phyloP scores from a whole-genome alignment of 2,797 vertebrate genomes.

The Molossus alvarezi region DNA sequence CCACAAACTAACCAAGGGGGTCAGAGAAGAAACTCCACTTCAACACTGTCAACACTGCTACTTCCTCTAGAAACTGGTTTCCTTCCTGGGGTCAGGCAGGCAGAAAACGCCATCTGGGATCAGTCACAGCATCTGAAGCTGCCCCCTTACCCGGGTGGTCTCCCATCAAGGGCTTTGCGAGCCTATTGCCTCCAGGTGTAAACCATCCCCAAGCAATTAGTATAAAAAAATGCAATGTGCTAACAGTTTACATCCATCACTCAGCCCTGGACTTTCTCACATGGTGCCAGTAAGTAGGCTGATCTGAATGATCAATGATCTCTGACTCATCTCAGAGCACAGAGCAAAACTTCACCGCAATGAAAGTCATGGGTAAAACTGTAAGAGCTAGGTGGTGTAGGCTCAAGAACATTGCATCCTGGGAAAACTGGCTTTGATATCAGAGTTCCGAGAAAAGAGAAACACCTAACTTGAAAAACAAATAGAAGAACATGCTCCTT shows the following conservation, averaged over 20 bases:
- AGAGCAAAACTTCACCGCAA: not conserved
- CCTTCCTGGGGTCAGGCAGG: not conserved
- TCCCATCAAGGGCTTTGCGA: not conserved
- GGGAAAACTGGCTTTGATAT: not conserved
- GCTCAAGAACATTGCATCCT: not conserved
- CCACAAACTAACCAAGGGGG: not conserved
- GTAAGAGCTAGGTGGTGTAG: not conserved
- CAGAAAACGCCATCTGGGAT: not conserved
- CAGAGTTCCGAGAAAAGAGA: not conserved
- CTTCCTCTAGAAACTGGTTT: not conserved
- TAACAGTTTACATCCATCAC: not conserved
- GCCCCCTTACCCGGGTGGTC: fast-evolving
- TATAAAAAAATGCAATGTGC: not conserved
- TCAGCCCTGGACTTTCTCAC: not conserved
- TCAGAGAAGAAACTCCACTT: not conserved
- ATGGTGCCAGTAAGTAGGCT: not conserved
- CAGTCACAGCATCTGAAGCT: not conserved
- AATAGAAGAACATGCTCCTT: constrained; percentile 3
- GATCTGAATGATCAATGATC: not conserved
- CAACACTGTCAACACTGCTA: not conserved
- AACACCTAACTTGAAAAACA: not conserved
- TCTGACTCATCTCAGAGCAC: not conserved
- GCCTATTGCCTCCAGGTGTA: not conserved
- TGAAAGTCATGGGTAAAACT: constrained; percentile 11
- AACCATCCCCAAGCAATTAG: not conserved